Evolutionary conservation across 1,140 invertebrate species (phyloP).

Genomic region (Alviniconcha marisindica): DNA sequence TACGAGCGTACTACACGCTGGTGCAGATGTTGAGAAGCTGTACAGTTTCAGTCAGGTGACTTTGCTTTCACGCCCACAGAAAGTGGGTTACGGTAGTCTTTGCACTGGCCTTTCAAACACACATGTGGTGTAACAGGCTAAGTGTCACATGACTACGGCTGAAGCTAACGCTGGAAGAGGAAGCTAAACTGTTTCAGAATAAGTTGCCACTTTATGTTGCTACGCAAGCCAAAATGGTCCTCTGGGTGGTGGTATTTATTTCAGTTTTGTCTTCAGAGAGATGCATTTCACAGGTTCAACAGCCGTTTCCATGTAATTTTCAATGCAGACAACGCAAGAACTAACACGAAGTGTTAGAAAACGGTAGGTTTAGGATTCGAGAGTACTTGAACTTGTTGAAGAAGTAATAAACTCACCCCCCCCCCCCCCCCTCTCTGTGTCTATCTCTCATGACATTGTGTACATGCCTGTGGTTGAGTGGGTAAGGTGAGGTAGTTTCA

Average conservation of each 20-base stretch:
- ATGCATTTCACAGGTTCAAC: background rate
- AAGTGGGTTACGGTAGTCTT: no score
- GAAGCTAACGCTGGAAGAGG: no score
- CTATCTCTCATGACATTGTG: background rate
- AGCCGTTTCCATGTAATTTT: background rate
- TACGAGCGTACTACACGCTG: no score
- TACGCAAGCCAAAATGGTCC: slow-evolving; percentile 2
- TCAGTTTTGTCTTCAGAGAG: background rate
- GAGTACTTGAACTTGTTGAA: background rate
- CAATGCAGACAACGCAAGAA: background rate
- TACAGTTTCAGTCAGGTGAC: no score
- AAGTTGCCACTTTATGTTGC: background rate
- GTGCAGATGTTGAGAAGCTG: no score
- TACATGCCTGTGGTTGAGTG: no score
- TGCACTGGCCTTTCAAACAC: no score
- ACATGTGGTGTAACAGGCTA: no score
- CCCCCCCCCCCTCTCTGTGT: background rate
- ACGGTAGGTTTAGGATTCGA: no score
- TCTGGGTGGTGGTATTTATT: background rate
- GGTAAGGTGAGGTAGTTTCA: no score
- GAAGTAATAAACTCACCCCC: background rate
- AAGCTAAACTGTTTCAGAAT: background rate
- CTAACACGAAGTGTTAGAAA: background rate
- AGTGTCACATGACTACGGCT: background rate
- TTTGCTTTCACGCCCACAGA: no score